Evolutionary conservation across 1,140 invertebrate species (phyloP).

Genomic region (Orius laevigatus): DNA sequence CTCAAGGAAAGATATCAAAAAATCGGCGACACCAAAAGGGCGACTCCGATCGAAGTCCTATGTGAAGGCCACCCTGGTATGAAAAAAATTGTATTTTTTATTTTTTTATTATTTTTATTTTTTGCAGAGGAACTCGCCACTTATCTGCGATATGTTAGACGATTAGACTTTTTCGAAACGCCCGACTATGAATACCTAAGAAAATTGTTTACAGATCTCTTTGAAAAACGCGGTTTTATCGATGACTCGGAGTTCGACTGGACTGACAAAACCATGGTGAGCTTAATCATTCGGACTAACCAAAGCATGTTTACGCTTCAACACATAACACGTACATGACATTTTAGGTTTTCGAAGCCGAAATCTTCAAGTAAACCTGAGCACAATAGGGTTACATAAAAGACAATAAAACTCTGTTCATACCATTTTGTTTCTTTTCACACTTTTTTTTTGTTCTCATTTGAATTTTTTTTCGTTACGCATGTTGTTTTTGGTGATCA

Average conservation of each 20-base stretch:
- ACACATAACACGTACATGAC: neutral
- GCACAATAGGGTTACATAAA: too few species aligned
- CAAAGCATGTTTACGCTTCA: too few species aligned
- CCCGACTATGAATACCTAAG: conserved; percentile 98
- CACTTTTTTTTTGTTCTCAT: conserved; percentile 24
- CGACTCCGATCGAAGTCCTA: conserved; percentile 91
- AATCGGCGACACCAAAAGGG: conserved; percentile 97
- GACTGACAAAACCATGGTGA: conserved; percentile 89
- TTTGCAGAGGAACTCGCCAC: conserved; percentile 78
- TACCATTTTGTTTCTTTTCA: conserved; percentile 5
- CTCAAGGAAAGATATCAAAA: conserved; percentile 99
- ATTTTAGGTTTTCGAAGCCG: conserved; percentile 5
- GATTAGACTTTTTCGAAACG: conserved; percentile 98
- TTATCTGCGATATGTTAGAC: conserved; percentile 91
- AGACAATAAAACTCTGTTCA: neutral
- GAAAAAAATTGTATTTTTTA: too few species aligned
- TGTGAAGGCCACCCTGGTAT: conserved; percentile 92
- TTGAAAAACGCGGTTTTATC: conserved; percentile 79
- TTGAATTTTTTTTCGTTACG: conserved; percentile 6
- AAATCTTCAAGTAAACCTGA: conserved; percentile 4
- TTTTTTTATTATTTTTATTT: conserved; percentile 9
- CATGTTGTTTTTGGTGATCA: conserved; percentile 31
- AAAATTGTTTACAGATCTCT: conserved; percentile 87
- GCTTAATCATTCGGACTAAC: conserved; percentile 16
- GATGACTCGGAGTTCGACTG: conserved; percentile 97